phyloP scores from a whole-genome alignment of 2,888 invertebrate species.

The Brachycybe producta region DNA sequence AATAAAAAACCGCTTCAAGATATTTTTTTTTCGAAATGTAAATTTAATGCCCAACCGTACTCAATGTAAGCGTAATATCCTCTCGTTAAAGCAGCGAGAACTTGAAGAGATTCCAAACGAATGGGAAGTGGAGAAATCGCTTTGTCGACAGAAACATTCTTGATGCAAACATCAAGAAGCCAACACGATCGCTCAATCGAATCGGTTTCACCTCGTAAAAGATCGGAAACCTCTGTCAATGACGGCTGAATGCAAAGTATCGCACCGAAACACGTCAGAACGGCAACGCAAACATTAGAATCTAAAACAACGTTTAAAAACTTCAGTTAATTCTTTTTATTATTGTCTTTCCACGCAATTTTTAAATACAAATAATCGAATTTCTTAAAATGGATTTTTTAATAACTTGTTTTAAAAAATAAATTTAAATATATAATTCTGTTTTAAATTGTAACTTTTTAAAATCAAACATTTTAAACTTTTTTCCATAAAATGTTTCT shows the following conservation, averaged over 20 bases:
- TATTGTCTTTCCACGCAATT: neutral
- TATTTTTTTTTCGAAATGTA: slow-evolving; percentile 21
- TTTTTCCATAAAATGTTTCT: too few relatives aligned
- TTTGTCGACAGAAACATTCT: slow-evolving; percentile 26
- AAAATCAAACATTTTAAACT: too few relatives aligned
- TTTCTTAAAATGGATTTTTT: too few relatives aligned
- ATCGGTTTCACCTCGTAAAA: slow-evolving; percentile 25
- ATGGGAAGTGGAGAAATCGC: slow-evolving; percentile 43
- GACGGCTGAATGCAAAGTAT: slow-evolving; percentile 33
- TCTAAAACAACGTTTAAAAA: too few relatives aligned
- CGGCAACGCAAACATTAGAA: slow-evolving; percentile 35
- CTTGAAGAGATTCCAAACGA: slow-evolving; percentile 62
- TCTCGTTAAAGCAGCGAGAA: slow-evolving; percentile 32
- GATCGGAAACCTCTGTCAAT: slow-evolving; percentile 32
- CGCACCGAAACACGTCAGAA: slow-evolving; percentile 33
- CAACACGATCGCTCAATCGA: slow-evolving; percentile 23
- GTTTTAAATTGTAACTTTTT: too few relatives aligned
- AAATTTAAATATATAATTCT: too few relatives aligned
- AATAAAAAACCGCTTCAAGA: neutral
- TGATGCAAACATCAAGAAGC: slow-evolving; percentile 32
- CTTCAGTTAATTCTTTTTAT: neutral
- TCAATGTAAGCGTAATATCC: slow-evolving; percentile 29
- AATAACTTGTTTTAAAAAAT: too few relatives aligned
- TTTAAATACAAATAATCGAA: too few relatives aligned
- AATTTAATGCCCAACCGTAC: slow-evolving; percentile 1